Evolutionary conservation across 2,113 vertebrate species (phyloP).

Genomic region (Gymnocephalus cernua): DNA sequence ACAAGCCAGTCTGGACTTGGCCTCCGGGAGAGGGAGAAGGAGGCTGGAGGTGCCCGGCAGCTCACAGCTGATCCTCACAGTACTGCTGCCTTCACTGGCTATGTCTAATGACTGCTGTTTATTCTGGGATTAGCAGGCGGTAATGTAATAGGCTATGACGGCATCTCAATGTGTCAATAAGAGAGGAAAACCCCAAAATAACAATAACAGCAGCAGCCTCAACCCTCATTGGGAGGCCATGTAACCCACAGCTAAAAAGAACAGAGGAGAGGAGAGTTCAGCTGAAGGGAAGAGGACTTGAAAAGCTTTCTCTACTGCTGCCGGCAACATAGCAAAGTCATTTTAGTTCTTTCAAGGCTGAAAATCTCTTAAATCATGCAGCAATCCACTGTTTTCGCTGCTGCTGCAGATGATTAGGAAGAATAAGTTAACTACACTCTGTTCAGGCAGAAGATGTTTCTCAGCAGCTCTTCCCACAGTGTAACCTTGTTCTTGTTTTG

Average conservation of each 20-base stretch:
- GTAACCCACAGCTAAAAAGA: neutral
- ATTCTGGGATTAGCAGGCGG: constrained; percentile 45
- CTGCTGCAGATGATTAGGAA: neutral
- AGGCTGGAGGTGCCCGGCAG: constrained; percentile 8
- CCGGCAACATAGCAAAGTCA: constrained; percentile 15
- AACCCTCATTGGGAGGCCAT: constrained; percentile 1
- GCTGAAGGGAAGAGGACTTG: constrained; percentile 3
- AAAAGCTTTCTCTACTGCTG: constrained; percentile 17
- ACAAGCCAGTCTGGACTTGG: constrained; percentile 39
- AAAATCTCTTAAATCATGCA: constrained; percentile 8
- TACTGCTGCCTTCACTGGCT: constrained; percentile 22
- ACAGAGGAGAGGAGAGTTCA: constrained; percentile 11
- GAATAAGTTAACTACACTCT: neutral
- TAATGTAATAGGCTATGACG: constrained; percentile 8
- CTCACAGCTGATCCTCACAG: constrained; percentile 71
- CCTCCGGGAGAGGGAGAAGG: constrained; percentile 45
- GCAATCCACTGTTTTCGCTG: neutral
- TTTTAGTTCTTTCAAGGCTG: neutral
- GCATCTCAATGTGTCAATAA: constrained; percentile 31
- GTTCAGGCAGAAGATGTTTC: neutral
- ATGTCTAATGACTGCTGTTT: constrained; percentile 37
- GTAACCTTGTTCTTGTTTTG: constrained; percentile 6
- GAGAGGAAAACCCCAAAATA: constrained; percentile 38
- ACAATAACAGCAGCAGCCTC: constrained; percentile 22
- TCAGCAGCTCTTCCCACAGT: neutral